Conservation (phyloP, 2,797 vertebrate genomes). For the Onychomys torridus region DNA sequence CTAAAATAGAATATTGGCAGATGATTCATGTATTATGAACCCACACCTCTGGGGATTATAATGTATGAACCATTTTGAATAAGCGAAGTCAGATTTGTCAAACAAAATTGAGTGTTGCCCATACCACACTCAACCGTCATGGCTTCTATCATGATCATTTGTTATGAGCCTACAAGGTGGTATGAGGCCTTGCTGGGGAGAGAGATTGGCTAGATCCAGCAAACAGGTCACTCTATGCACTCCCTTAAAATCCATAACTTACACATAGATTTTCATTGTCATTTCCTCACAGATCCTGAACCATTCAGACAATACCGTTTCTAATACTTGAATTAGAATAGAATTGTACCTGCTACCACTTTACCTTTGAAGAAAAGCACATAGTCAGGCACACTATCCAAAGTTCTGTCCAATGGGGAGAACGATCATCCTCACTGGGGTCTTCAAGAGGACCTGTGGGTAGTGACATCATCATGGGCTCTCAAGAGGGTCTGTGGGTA, state of each 20-base stretch:
- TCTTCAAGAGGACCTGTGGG: neutral
- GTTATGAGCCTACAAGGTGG: no score
- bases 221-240: neutral
- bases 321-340: neutral
- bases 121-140: neutral
- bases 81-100: neutral
- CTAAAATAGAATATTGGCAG: neutral
- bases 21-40: neutral
- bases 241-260: neutral
- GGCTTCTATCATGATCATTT: neutral
- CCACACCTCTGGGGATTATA: neutral
- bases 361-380: neutral
- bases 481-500: neutral
- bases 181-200: no score
- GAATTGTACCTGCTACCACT: neutral
- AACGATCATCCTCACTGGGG: neutral
- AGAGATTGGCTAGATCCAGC: neutral
- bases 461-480: neutral
- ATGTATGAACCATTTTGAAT: neutral
- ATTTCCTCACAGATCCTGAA: neutral
- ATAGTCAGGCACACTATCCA: neutral
- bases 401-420: neutral
- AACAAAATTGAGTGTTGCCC: neutral
- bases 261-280: neutral
- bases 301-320: neutral